Evolutionary conservation across 2,113 vertebrate genomes (phyloP).

Genomic region (Balaeniceps rex): DNA sequence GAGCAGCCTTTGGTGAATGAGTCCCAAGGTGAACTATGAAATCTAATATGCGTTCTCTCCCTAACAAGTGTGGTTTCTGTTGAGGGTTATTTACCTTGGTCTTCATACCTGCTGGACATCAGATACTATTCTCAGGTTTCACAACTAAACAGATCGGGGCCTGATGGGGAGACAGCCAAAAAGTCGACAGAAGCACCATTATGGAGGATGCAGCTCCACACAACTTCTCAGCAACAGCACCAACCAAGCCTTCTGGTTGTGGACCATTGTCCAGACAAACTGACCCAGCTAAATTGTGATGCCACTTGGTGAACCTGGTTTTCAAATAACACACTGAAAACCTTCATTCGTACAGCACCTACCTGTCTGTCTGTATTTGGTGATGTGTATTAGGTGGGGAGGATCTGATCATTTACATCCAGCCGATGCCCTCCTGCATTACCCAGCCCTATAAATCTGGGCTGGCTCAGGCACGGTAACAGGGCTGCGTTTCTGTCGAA

Average conservation of each 20-base stretch:
- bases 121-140: neutral
- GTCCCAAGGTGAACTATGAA: slow-evolving; percentile 21
- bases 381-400: neutral
- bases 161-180: neutral
- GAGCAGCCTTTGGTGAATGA: neutral
- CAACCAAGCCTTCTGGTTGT: neutral
- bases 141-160: neutral
- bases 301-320: neutral
- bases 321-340: neutral
- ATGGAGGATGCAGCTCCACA: neutral
- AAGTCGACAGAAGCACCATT: neutral
- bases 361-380: neutral
- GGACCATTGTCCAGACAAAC: neutral
- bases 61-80: neutral
- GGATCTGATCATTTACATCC: neutral
- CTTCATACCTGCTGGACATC: neutral
- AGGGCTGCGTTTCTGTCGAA: neutral
- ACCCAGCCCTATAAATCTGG: neutral
- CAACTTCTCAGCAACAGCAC: neutral
- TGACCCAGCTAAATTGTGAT: neutral
- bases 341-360: neutral
- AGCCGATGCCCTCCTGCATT: neutral
- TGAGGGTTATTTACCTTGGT: neutral
- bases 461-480: neutral
- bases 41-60: neutral